These are phyloP conservation scores for Galagoides demidoff DNA, from an alignment of 2,797 vertebrate species.

Conservation along the genomic window DNA sequence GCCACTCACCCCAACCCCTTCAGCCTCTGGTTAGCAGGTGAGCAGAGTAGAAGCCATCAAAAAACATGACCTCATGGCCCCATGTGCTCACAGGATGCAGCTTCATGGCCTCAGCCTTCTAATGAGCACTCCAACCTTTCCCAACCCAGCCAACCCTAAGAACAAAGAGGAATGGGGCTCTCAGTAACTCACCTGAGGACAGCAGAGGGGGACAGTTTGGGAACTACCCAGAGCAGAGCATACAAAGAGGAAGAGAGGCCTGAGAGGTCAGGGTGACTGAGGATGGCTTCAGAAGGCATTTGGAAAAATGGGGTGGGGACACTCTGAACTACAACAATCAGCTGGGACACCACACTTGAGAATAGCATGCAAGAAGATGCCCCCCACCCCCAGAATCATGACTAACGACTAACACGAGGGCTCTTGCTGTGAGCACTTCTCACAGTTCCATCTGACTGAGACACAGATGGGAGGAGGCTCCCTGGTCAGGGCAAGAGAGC, in stretches of 20 bases:
- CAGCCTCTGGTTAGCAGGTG: background rate
- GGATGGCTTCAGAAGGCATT: background rate
- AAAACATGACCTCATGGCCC: background rate
- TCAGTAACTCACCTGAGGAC: background rate
- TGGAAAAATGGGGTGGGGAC: background rate
- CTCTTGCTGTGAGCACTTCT: background rate
- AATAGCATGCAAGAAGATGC: background rate
- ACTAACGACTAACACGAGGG: rapidly evolving
- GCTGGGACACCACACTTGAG: no score
- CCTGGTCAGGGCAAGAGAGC: background rate
- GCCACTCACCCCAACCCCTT: no score
- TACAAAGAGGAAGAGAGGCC: rapidly evolving
- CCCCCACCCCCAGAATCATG: no score
- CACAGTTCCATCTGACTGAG: no score
- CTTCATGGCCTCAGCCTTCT: background rate
- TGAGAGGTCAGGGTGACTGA: no score
- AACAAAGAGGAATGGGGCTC: background rate
- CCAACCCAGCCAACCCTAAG: background rate
- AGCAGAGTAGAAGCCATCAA: background rate
- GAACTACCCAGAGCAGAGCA: background rate
- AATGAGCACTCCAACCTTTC: background rate
- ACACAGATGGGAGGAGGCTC: background rate
- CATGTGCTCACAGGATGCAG: background rate
- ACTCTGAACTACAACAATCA: background rate
- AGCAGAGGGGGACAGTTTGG: background rate